Evolutionary conservation across 2,888 invertebrate species (phyloP).

Genomic region (Ophion slaviceki): DNA sequence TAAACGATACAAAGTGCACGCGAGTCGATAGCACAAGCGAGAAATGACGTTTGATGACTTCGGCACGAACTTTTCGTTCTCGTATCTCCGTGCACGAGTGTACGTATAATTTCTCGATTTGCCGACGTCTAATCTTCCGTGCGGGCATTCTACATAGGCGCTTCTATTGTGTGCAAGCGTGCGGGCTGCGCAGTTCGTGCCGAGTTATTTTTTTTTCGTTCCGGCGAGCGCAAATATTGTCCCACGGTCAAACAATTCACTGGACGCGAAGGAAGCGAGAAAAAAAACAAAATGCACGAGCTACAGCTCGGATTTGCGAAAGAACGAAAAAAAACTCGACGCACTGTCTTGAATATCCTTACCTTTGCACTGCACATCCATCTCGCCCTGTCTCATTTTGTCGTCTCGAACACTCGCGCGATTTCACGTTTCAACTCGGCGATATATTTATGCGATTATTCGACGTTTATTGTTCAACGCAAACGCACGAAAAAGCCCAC

Average conservation of each 20-base stretch:
- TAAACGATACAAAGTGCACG: background rate
- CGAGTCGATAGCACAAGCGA: background rate
- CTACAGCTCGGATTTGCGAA: too few relatives aligned
- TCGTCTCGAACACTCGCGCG: background rate
- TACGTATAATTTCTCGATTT: too few relatives aligned
- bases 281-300: background rate
- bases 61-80: background rate
- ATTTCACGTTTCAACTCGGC: background rate
- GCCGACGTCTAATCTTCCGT: background rate
- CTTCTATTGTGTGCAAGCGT: too few relatives aligned
- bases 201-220: too few relatives aligned
- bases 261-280: too few relatives aligned
- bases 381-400: constrained; percentile 59
- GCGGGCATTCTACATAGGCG: too few relatives aligned
- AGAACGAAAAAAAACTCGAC: too few relatives aligned
- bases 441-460: background rate
- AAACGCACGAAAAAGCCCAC: constrained; percentile 57
- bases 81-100: background rate
- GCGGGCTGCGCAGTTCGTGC: too few relatives aligned
- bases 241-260: too few relatives aligned
- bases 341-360: constrained; percentile 25
- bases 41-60: background rate
- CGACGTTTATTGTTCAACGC: background rate
- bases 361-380: constrained; percentile 77
- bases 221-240: too few relatives aligned